Percentiles rank a stretch among this genome's conserved stretches.
Conservation (phyloP, 2,888 invertebrate species). For the Chaitophorus viminalis region DNA sequence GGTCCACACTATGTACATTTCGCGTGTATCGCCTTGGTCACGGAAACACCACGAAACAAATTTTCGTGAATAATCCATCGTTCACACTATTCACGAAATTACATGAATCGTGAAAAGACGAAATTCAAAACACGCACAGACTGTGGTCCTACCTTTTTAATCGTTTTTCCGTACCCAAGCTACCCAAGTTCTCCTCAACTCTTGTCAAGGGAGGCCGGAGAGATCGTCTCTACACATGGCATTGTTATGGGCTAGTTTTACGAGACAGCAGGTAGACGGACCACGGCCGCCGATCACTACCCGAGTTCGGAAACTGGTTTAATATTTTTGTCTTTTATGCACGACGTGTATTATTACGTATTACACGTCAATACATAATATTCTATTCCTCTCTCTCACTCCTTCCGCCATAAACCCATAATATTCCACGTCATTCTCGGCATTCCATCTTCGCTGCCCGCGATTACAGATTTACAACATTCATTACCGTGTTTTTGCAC, state of each 20-base stretch:
- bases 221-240: neutral
- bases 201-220: too few species aligned
- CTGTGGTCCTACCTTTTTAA: too few species aligned
- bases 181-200: too few species aligned
- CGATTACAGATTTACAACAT: neutral
- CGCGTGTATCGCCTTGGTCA: too few species aligned
- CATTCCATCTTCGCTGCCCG: neutral
- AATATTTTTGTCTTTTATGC: neutral
- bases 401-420: neutral
- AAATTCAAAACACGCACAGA: too few species aligned
- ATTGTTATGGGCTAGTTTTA: too few species aligned
- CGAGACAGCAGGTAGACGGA: neutral
- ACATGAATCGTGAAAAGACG: too few species aligned
- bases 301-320: slow-evolving; percentile 12
- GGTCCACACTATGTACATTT: too few species aligned
- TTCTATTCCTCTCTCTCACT: neutral
- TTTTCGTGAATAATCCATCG: too few species aligned
- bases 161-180: too few species aligned
- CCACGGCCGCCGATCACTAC: neutral
- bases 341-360: neutral
- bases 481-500: neutral
- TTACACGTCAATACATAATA: neutral
- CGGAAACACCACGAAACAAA: too few species aligned
- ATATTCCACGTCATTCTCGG: neutral
- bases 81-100: too few species aligned